Evolutionary conservation across 2,888 invertebrate genomes (phyloP), one percentile per base, ranked within the genome.

Genomic region (Heliconius erato): DNA sequence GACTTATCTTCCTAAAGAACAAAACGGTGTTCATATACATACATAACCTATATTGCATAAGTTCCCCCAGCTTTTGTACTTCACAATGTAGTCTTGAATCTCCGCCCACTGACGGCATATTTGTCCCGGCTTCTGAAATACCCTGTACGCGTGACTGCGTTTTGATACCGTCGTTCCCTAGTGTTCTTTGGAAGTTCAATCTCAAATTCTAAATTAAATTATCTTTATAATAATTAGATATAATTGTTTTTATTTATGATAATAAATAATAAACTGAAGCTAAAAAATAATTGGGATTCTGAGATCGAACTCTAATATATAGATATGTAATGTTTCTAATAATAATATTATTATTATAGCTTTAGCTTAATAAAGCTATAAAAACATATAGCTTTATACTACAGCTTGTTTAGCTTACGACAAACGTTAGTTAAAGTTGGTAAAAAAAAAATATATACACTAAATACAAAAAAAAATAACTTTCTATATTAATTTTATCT

Each of bases 121-220:
- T 67, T 78, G 44, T 78, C 44, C 68, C 49, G 68, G 40, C 68
- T 78, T 26, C 68, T 54, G 26, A 79, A 79, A 71, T 67, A 28
- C 79, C 26, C n/a, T 16, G 54, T 54, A 35, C 79, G 69, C 71
- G 28, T 79, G 54, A 79, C 69, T 79, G 79, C 32, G 35, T 71
- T 59, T 69, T 69, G 35, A 35, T 59, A 59, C 19, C 32, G 49
- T 69, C n/a, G 49, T 78, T 67, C 26, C 32, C 23, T 11, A 44
- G 67, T 28, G 28, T 67, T 44, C 49, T 67, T 65, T 65, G 28
- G 16, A 7, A 67, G 23, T 3, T 28, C 65, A 78, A 67, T 78
- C 26, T 28, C 63, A 63, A 35, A 28, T 65, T 78, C 19, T 32
- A n/a, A 28, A 40, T 78, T 67, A 23, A 44, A 72, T 72, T 14